A percentile compares a stretch with the other conserved stretches of the same genome.
Conservation (phyloP, 1,140 invertebrate species). For the Philaenus spumarius region DNA sequence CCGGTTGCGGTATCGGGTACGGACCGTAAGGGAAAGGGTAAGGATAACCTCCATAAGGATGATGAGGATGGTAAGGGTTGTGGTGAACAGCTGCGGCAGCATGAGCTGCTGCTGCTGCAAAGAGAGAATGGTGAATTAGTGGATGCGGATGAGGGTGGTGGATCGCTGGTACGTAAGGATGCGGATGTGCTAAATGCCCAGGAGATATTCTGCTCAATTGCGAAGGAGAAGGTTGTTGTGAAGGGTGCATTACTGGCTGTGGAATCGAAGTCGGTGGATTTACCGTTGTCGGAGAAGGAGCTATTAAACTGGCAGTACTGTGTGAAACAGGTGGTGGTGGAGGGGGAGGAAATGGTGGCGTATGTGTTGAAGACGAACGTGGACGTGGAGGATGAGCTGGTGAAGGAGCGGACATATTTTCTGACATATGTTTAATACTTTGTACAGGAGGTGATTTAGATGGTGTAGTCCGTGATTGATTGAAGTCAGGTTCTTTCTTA, state of each 20-base stretch:
- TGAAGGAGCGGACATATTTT: conserved; percentile 38
- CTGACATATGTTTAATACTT: conserved; percentile 31
- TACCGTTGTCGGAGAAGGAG: conserved; percentile 38
- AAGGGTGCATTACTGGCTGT: conserved; percentile 60
- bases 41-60: conserved; percentile 55
- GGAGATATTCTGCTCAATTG: conserved; percentile 38
- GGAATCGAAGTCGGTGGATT: conserved; percentile 55
- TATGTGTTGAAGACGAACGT: conserved; percentile 25
- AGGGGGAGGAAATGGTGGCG: conserved; percentile 27
- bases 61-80: conserved; percentile 55
- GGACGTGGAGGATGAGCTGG: conserved; percentile 18
- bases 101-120: conserved; percentile 53
- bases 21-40: conserved; percentile 63
- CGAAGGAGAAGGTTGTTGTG: conserved; percentile 52
- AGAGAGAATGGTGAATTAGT: conserved; percentile 58
- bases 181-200: conserved; percentile 55
- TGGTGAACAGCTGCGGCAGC: conserved; percentile 39
- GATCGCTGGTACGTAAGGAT: conserved; percentile 51
- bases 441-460: conserved; percentile 39
- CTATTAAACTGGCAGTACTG: conserved; percentile 28
- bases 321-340: conserved; percentile 26
- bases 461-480: conserved; percentile 41
- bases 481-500: conserved; percentile 61
- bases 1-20: conserved; percentile 60
- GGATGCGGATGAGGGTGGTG: conserved; percentile 58